These are phyloP conservation scores for Linurgus olivaceus DNA, from an alignment of 2,797 vertebrate species.

Conservation along the genomic window DNA sequence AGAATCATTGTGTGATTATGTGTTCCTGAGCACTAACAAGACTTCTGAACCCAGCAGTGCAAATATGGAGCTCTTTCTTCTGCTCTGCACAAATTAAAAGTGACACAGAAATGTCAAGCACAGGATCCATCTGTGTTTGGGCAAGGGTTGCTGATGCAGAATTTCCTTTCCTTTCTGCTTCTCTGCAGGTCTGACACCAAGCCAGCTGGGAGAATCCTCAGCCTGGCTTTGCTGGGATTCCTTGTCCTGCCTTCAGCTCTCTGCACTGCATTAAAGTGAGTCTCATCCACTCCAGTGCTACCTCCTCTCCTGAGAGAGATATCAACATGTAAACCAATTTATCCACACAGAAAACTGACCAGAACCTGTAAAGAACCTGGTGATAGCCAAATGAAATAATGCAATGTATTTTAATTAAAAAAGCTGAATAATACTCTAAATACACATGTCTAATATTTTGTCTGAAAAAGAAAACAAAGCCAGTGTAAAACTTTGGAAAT, in stretches of 20 bases:
- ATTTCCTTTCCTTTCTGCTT: background rate
- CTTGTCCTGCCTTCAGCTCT: background rate
- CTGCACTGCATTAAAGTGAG: background rate
- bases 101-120: background rate
- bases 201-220: background rate
- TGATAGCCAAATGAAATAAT: background rate
- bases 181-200: background rate
- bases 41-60: background rate
- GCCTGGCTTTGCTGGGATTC: background rate
- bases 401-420: background rate
- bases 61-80: background rate
- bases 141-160: background rate
- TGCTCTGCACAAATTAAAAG: background rate
- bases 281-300: background rate
- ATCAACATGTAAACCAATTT: background rate
- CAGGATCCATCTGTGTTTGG: background rate
- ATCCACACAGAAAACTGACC: background rate
- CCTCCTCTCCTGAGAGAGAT: fast-evolving
- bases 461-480: background rate
- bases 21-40: background rate
- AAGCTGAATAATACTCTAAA: background rate
- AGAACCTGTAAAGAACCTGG: background rate
- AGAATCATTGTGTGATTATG: no score
- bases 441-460: background rate
- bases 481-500: background rate